phyloP scores from a whole-genome alignment of 2,797 vertebrate genomes.

The Eulemur coronatus region DNA sequence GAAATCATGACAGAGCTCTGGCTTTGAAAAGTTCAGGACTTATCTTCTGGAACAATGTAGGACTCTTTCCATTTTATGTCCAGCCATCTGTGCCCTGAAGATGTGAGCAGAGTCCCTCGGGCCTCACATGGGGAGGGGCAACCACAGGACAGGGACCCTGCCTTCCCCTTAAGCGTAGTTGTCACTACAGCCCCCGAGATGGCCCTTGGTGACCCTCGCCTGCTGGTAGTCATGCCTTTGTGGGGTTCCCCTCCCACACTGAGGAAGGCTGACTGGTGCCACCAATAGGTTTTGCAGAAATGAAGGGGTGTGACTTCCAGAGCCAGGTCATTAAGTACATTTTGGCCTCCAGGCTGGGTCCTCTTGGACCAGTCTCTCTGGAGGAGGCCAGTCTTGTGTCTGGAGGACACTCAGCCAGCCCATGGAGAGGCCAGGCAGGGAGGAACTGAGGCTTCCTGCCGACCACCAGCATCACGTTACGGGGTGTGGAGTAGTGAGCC shows the following conservation, averaged over 20 bases:
- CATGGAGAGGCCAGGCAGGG: background rate
- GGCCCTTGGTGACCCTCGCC: background rate
- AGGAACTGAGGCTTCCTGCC: background rate
- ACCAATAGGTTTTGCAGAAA: background rate
- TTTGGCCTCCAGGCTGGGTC: background rate
- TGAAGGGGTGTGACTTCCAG: background rate
- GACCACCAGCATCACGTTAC: background rate
- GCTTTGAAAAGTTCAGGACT: background rate
- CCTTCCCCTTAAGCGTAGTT: background rate
- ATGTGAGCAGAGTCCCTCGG: background rate
- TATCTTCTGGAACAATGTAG: background rate
- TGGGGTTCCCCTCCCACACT: background rate
- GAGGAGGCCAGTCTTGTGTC: background rate
- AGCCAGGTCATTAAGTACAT: background rate
- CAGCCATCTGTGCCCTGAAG: background rate
- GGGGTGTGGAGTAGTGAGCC: background rate
- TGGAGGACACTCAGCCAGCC: background rate
- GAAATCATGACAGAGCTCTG: background rate
- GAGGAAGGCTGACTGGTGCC: background rate
- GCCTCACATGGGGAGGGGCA: rapidly evolving
- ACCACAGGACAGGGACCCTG: background rate
- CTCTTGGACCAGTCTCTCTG: background rate
- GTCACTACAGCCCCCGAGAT: background rate
- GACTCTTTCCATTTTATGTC: background rate
- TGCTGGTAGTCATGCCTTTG: no score